These are phyloP conservation scores for Mellivora capensis DNA, from an alignment of 2,113 vertebrate species.

Conservation along the genomic window DNA sequence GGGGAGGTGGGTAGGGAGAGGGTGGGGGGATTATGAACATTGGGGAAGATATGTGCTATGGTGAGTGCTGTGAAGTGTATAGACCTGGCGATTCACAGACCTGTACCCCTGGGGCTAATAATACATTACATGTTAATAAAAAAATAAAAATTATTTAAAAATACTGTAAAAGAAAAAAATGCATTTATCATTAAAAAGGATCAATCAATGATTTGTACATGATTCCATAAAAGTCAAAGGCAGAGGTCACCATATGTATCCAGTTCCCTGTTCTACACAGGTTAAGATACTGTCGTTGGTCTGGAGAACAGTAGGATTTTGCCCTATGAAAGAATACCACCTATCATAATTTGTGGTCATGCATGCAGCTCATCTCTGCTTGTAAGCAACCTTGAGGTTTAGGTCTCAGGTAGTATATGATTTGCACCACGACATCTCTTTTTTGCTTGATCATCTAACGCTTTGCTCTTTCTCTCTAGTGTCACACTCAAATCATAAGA, in stretches of 20 bases:
- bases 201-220: not conserved
- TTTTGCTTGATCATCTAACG: not conserved
- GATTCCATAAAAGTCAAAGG: not conserved
- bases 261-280: not conserved
- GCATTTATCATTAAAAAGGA: not conserved
- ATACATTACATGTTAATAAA: too few species aligned
- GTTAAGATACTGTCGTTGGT: not conserved
- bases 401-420: not conserved
- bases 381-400: not conserved
- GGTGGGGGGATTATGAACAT: too few species aligned
- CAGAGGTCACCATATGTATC: not conserved
- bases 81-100: too few species aligned
- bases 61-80: too few species aligned
- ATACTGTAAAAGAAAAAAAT: not conserved
- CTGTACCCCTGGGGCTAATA: too few species aligned
- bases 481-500: not conserved
- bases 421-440: not conserved
- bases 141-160: too few species aligned
- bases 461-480: not conserved
- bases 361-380: not conserved
- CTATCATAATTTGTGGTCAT: not conserved
- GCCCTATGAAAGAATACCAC: not conserved
- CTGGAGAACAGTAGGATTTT: slow-evolving; percentile 4
- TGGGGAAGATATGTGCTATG: too few species aligned
- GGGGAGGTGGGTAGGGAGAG: too few species aligned